phyloP scores from a whole-genome alignment of 2,113 vertebrate genomes.

The Pyxicephalus adspersus region DNA sequence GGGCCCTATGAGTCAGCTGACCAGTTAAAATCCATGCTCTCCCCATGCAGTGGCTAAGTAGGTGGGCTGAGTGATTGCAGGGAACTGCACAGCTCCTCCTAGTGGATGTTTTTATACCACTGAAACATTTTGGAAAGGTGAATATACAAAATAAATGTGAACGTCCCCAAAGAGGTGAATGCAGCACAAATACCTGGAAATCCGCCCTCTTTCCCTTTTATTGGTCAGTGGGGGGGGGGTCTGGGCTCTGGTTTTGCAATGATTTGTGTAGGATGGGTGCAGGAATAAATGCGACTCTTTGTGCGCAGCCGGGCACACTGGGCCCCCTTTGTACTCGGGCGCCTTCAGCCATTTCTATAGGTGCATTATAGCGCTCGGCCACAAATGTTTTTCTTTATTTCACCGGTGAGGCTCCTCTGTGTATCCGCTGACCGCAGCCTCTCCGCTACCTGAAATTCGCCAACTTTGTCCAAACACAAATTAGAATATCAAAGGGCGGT shows the following conservation, averaged over 20 bases:
- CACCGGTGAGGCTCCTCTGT: slow-evolving; percentile 67
- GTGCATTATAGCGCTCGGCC: slow-evolving; percentile 67
- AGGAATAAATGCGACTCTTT: slow-evolving; percentile 10
- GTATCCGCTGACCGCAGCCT: slow-evolving; percentile 62
- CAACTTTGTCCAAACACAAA: slow-evolving; percentile 62
- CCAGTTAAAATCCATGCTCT: no score
- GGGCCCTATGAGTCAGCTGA: no score
- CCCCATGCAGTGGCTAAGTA: no score
- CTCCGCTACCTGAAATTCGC: slow-evolving; percentile 52
- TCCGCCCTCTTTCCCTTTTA: no score
- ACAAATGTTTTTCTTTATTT: slow-evolving; percentile 72
- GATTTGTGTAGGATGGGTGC: neutral
- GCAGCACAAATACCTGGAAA: no score
- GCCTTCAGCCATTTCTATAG: slow-evolving; percentile 75
- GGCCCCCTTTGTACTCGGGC: slow-evolving; percentile 75
- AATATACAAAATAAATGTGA: no score
- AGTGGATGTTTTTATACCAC: no score
- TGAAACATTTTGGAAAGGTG: no score
- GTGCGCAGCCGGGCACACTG: slow-evolving; percentile 60
- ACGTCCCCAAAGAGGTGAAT: no score
- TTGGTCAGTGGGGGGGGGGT: no score
- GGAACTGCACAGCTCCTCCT: no score
- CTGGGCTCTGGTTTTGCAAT: neutral
- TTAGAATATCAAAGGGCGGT: slow-evolving; percentile 63
- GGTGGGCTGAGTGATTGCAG: no score